phyloP scores from a whole-genome alignment of 2,888 invertebrate species.

The Drosophila peninsularis region DNA sequence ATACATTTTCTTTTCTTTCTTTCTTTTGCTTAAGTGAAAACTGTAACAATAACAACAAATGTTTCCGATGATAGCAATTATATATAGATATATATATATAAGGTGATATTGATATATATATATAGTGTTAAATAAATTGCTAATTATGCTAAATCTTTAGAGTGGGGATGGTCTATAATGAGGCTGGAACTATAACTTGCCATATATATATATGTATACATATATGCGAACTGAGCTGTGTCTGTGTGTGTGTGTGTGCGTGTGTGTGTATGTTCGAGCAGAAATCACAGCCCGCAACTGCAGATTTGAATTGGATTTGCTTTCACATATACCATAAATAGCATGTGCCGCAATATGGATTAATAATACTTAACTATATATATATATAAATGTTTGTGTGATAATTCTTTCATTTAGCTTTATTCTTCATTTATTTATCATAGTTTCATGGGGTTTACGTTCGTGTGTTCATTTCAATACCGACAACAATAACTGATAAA shows the following conservation, averaged over 20 bases:
- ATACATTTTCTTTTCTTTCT: slow-evolving; percentile 12
- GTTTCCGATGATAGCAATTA: slow-evolving; percentile 9
- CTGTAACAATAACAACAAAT: slow-evolving; percentile 56
- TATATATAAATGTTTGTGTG: neutral
- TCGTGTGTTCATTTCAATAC: slow-evolving; percentile 22
- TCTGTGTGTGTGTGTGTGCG: too few relatives aligned
- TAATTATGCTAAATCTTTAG: neutral
- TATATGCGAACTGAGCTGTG: too few relatives aligned
- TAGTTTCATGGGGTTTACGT: slow-evolving; percentile 16
- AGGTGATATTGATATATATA: slow-evolving; percentile 7
- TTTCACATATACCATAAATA: slow-evolving; percentile 30
- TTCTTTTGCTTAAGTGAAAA: slow-evolving; percentile 18
- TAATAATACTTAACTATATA: slow-evolving; percentile 30
- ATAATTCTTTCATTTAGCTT: slow-evolving; percentile 12
- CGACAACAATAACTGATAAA: slow-evolving; percentile 81
- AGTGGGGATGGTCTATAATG: too few relatives aligned
- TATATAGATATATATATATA: slow-evolving; percentile 9
- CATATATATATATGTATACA: neutral
- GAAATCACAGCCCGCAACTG: slow-evolving; percentile 54
- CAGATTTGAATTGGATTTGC: slow-evolving; percentile 14
- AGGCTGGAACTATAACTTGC: too few relatives aligned
- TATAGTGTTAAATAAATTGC: neutral
- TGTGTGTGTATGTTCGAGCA: slow-evolving; percentile 32
- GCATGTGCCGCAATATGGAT: slow-evolving; percentile 28
- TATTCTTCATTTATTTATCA: neutral